These are phyloP conservation scores for Zhuqinia jingwanae DNA, from an alignment of 2,888 invertebrate species.

Conservation along the genomic window DNA sequence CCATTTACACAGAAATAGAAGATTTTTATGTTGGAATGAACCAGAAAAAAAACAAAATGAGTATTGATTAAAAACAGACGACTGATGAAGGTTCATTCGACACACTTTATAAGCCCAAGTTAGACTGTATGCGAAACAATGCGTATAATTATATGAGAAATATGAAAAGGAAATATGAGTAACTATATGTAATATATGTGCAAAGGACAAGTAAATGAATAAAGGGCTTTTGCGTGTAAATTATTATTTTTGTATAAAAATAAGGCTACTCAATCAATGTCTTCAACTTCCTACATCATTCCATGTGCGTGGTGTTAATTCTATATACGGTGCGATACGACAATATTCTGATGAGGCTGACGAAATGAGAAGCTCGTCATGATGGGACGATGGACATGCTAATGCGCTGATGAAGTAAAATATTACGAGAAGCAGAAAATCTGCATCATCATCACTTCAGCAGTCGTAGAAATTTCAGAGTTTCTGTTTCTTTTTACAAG, in stretches of 20 bases:
- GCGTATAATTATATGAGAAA: not conserved
- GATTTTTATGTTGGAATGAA: not conserved
- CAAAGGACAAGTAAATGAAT: not conserved
- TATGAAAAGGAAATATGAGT: not conserved
- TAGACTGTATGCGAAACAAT: not conserved
- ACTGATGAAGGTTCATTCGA: not conserved
- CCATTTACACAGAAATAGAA: not conserved
- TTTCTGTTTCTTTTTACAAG: not conserved
- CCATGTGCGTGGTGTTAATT: no score
- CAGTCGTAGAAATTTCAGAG: not conserved
- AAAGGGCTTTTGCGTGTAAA: constrained; percentile 5
- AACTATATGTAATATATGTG: not conserved
- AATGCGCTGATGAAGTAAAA: not conserved
- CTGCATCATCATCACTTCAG: not conserved
- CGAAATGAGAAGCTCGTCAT: not conserved
- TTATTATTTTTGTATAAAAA: not conserved
- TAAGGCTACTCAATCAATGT: constrained; percentile 52
- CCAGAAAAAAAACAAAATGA: constrained; percentile 4
- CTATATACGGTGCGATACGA: no score
- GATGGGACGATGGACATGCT: not conserved
- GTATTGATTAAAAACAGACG: constrained; percentile 43
- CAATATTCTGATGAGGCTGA: constrained; percentile 13
- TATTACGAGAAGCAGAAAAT: not conserved
- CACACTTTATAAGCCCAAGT: constrained; percentile 3
- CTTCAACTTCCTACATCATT: constrained; percentile 1